A percentile compares a stretch with the other conserved stretches of the same genome.
These are phyloP conservation scores for Scaptomyza hsui DNA, from an alignment of 1,140 invertebrate genomes.

Conservation along the genomic window DNA sequence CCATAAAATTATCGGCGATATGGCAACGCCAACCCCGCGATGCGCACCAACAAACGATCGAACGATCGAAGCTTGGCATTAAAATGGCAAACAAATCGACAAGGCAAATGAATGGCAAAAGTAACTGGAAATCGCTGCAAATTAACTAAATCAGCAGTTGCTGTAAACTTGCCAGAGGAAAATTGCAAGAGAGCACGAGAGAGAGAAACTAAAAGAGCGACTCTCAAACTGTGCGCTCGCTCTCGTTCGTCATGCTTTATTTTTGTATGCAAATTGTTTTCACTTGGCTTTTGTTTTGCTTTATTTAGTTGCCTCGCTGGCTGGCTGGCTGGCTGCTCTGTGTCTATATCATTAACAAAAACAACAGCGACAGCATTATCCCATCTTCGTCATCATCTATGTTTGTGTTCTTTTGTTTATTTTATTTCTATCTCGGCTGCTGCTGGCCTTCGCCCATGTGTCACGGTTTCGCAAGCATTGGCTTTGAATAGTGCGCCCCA, in stretches of 20 bases:
- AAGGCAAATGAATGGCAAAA: slow-evolving; percentile 37
- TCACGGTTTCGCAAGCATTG: slow-evolving; percentile 74
- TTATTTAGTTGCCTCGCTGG: slow-evolving; percentile 2
- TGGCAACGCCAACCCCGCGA: slow-evolving; percentile 37
- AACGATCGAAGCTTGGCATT: slow-evolving; percentile 18
- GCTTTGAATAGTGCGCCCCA: slow-evolving; percentile 52
- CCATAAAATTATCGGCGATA: slow-evolving; percentile 51
- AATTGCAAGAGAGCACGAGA: not conserved
- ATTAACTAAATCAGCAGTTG: slow-evolving; percentile 65
- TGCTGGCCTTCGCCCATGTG: slow-evolving; percentile 61
- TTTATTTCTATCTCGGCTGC: slow-evolving; percentile 7
- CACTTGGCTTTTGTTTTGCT: slow-evolving; percentile 21
- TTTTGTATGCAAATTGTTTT: slow-evolving; percentile 32
- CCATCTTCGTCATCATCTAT: slow-evolving; percentile 17
- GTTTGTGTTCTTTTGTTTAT: slow-evolving; percentile 4
- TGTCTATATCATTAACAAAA: slow-evolving; percentile 16
- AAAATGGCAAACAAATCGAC: slow-evolving; percentile 37
- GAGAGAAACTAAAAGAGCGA: not conserved
- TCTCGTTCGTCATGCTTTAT: slow-evolving; percentile 21
- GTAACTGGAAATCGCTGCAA: slow-evolving; percentile 56
- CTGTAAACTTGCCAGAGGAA: slow-evolving; percentile 2
- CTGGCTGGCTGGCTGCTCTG: not conserved
- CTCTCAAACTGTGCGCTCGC: slow-evolving; percentile 17
- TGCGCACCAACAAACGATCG: not conserved
- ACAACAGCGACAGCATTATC: slow-evolving; percentile 4